Evolutionary conservation across 2,888 invertebrate species (phyloP).

Genomic region (Lycaena phlaeas): DNA sequence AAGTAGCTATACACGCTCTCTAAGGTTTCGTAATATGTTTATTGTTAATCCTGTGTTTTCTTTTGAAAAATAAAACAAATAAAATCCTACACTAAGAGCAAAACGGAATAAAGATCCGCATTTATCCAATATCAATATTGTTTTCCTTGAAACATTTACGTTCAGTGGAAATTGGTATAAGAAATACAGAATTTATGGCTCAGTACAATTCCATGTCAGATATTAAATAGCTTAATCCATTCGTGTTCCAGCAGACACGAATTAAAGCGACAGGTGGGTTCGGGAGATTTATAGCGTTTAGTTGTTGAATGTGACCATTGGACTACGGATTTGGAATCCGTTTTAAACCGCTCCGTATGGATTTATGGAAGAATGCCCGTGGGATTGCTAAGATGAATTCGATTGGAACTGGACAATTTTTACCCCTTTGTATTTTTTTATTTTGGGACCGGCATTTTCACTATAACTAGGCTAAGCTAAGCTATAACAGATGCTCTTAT

Average conservation of each 20-base stretch:
- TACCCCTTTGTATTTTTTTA: too few species aligned
- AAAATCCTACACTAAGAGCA: too few species aligned
- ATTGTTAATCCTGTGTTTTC: too few species aligned
- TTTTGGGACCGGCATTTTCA: too few species aligned
- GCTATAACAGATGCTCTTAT: too few species aligned
- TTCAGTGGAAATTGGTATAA: constrained; percentile 1
- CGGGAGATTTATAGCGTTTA: constrained; percentile 19
- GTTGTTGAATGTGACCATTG: constrained; percentile 15
- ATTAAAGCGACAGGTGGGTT: constrained; percentile 22
- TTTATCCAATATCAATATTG: neutral
- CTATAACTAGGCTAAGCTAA: too few species aligned
- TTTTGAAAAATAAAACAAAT: too few species aligned
- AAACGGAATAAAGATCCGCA: neutral
- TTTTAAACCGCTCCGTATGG: constrained; percentile 11
- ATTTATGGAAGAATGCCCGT: constrained; percentile 11
- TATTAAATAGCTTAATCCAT: constrained; percentile 20
- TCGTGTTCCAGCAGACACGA: constrained; percentile 18
- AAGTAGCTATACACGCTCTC: too few species aligned
- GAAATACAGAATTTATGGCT: constrained; percentile 7
- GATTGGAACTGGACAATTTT: neutral
- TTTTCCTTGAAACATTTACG: neutral
- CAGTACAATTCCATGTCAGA: constrained; percentile 10
- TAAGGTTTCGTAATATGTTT: too few species aligned
- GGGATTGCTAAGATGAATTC: neutral
- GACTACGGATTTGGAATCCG: constrained; percentile 15